phyloP scores from a whole-genome alignment of 1,140 invertebrate species.

The Eriosoma lanigerum region DNA sequence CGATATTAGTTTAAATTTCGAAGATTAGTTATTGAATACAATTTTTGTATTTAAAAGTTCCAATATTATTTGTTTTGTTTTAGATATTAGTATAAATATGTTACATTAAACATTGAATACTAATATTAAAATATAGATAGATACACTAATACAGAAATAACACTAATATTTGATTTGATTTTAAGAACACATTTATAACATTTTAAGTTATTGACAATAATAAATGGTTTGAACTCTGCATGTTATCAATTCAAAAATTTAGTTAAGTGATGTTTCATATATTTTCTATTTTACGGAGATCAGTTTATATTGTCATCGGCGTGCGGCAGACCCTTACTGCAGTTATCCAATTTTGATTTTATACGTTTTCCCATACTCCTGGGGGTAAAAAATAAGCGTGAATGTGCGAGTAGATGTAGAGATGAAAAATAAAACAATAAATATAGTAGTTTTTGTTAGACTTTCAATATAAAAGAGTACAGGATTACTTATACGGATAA shows the following conservation, averaged over 20 bases:
- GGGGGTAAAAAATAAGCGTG: slow-evolving; percentile 36
- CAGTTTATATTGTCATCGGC: slow-evolving; percentile 39
- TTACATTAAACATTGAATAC: no score
- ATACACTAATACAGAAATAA: no score
- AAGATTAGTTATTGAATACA: no score
- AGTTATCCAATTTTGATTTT: slow-evolving; percentile 34
- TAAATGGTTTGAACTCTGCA: not conserved
- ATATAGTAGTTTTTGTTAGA: slow-evolving; percentile 45
- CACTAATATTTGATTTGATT: no score
- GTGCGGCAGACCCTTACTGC: not conserved
- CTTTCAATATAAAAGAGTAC: slow-evolving; percentile 37
- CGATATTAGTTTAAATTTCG: no score
- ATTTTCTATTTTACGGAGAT: slow-evolving; percentile 12
- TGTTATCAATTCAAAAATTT: not conserved
- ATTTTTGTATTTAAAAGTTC: no score
- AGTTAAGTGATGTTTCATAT: not conserved
- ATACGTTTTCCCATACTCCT: slow-evolving; percentile 19
- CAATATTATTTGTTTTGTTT: no score
- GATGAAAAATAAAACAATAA: slow-evolving; percentile 44
- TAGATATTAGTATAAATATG: no score
- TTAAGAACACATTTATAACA: no score
- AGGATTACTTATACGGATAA: slow-evolving; percentile 23
- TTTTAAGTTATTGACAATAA: no score
- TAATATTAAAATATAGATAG: no score
- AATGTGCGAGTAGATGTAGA: not conserved